Base-by-base conservation (phyloP, 1,140 invertebrate genomes). In the Physella acuta region DNA sequence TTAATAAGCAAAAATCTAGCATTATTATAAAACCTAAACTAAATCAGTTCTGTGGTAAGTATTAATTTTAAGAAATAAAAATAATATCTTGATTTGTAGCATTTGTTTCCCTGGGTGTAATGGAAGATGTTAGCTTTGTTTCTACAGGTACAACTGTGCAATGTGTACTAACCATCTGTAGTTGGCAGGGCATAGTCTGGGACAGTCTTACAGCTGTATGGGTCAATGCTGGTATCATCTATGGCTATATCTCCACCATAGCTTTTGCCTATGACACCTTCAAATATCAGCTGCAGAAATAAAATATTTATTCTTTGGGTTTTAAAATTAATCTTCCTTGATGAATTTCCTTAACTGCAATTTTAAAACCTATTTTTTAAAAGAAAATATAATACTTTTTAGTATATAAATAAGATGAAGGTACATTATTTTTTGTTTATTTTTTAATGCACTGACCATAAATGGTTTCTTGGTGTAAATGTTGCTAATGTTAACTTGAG, bases 181-280 rank as follows among this genome's bases (percentile, higher is more conserved):
- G 44, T 39, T 51, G 72, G 58, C 16, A 44, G 52, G 28, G 75
- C 76, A 68, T 52, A 64, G 62, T 44, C 28, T 16, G 76, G 76
- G 4, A 59, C n/a, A 17, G 71, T 70, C 24, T 62, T 53, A 70
- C 76, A 77, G 26, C 39, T 37, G n/a, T 52, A 28, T 17, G 16
- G 49, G 34, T 33, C 60, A 36, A 61, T 70, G 70, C 78, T 80
- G 11, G 78, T 72, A 68, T 82, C 79, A 75, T 82, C 81, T n/a
- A 82, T 60, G 20, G 76, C 79, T 65, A 81, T 80, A 63, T 81
- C 79, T 26, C 81, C 79, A 44, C 52, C 59, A 73, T 73, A 73
- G 49, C 72, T 71, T 61, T 71, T 72, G 11, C 78, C 79, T 61
- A 69, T 34, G n/a, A 73, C 51, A 31, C 73, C 75, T 68, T 81